phyloP scores from a whole-genome alignment of 2,797 vertebrate species.

The Triplophysa yarkandensis region DNA sequence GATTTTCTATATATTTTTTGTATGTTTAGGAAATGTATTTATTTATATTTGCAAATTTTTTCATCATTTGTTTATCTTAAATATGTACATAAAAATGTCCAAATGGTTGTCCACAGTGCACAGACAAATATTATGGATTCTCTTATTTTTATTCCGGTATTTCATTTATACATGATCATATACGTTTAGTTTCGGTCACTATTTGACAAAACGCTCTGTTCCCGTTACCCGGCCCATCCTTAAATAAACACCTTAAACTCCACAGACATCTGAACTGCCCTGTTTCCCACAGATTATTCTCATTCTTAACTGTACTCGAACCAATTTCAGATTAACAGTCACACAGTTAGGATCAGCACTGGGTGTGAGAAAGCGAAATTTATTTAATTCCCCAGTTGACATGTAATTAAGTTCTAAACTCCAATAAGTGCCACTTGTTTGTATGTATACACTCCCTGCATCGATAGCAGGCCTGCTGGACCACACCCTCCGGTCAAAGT shows the following conservation, averaged over 20 bases:
- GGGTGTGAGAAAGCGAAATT: constrained; percentile 44
- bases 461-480: constrained; percentile 55
- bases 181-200: neutral
- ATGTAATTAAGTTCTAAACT: constrained; percentile 60
- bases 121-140: too few relatives aligned
- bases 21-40: too few relatives aligned
- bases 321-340: neutral
- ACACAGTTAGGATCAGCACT: neutral
- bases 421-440: constrained; percentile 48
- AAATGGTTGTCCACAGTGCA: too few relatives aligned
- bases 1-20: too few relatives aligned
- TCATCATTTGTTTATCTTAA: too few relatives aligned
- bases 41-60: too few relatives aligned
- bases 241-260: neutral
- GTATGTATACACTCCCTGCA: constrained; percentile 45
- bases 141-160: too few relatives aligned
- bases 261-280: neutral
- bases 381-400: constrained; percentile 51
- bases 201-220: neutral
- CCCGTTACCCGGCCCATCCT: neutral
- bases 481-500: constrained; percentile 76
- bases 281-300: neutral
- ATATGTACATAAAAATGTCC: too few relatives aligned
- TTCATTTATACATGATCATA: neutral
- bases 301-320: neutral